Evolutionary conservation across 2,113 vertebrate species (phyloP), one percentile per base, ranked within the genome.

Genomic region (Nannospalax galili): DNA sequence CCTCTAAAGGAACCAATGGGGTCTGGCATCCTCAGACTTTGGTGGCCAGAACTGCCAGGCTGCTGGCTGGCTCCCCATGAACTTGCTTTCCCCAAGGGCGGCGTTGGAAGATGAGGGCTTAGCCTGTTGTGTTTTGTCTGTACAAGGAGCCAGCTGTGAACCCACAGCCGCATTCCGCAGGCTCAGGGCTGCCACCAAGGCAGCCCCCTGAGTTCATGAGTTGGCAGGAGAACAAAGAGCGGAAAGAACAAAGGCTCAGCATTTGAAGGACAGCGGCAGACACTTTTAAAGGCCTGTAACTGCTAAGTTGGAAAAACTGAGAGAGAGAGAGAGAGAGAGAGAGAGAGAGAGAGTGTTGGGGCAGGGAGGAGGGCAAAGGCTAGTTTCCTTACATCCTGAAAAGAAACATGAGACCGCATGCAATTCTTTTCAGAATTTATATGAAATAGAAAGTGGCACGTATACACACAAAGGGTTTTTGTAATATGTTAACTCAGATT

Each of bases 151-250:
- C 88, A 87, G 95, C 94, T 96, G 82, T 12, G 9, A 58, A 19
- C 78, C 48, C 40, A 19, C 28, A 20, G 62, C 48, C 37, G 5
- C 35, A 84, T 24, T 73, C 84, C 4, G 32, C 9, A 62, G 89
- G 89, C 42, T 11, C 67, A 10, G 73, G 73, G 79, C 52, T 52
- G 82, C 52, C 32, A 32, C 86, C 1, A 2, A 37, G 93, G 90
- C 94, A 81, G 88, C 84, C 94, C 82, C 95, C 64, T 84, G 95
- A 92, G 85, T 45, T 94, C 93, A 90, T 2, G 79, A 40, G 67
- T 84, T 97, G 97, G 97, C 95, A 85, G 35, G 40, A 74, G 94
- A 96, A 94, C 94, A 96, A 95, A 96, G 97, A 60, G 15, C 35
- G 2, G 4, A 14, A 65, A 93, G 90, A 95, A 96, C 91, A 94